Conservation (phyloP, 2,113 vertebrate species). For the Acrocephalus arundinaceus region DNA sequence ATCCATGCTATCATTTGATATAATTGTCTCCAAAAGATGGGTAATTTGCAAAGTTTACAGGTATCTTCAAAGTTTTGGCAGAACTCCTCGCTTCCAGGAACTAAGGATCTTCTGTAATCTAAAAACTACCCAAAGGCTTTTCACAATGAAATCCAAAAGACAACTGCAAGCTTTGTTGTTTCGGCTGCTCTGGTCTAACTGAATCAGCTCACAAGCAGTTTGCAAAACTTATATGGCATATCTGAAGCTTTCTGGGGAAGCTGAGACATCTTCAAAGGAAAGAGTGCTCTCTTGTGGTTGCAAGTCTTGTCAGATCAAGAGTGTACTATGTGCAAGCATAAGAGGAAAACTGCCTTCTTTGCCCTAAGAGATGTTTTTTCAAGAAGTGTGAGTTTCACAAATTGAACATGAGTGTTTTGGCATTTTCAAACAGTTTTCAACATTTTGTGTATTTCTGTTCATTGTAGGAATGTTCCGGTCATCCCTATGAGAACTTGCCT, state of each 20-base stretch:
- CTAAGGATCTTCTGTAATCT: slow-evolving; percentile 54
- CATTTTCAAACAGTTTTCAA: not conserved
- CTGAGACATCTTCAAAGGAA: slow-evolving; percentile 66
- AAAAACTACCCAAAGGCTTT: slow-evolving; percentile 67
- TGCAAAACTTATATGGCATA: slow-evolving; percentile 61
- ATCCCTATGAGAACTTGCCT: not conserved
- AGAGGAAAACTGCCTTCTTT: not conserved
- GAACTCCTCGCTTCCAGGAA: slow-evolving; percentile 66
- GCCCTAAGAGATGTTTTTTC: not conserved
- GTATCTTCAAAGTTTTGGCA: slow-evolving; percentile 58
- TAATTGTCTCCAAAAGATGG: slow-evolving; percentile 64
- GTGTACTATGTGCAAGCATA: not conserved
- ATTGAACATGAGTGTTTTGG: not conserved
- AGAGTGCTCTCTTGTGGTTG: slow-evolving; percentile 79
- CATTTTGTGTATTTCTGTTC: not conserved
- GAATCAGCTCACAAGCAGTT: slow-evolving; percentile 63
- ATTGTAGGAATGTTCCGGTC: not conserved
- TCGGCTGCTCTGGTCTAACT: slow-evolving; percentile 63
- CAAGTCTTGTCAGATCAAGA: slow-evolving; percentile 55
- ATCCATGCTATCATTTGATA: slow-evolving; percentile 66
- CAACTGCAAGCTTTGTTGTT: slow-evolving; percentile 68
- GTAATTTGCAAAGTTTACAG: slow-evolving; percentile 62
- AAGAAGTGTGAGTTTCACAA: not conserved
- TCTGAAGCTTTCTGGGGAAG: slow-evolving; percentile 51
- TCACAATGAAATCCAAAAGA: slow-evolving; percentile 65